Base-by-base conservation (phyloP, 2,888 invertebrate species). In the Anorthoa munda region DNA sequence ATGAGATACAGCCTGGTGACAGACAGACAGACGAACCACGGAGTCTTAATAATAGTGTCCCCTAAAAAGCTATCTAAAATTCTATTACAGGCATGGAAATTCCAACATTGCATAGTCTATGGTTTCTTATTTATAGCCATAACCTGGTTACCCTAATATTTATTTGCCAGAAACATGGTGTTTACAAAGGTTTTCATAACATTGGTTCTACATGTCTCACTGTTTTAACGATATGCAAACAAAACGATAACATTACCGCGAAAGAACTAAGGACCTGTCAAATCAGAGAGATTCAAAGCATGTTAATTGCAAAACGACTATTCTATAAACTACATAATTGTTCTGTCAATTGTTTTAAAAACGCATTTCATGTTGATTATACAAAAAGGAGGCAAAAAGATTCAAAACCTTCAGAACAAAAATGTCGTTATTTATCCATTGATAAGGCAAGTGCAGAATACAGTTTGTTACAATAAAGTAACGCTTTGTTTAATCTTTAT, bases 401-500 rank as follows among this genome's bases (percentile, higher is more conserved):
- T 4, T 11, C 17, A 23, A 55, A 72, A 13, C 48, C 48, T 72
- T 48, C 63, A 55, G 39, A 7, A 21, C 21, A 39, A 46, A 51
- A 15, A 26, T 56, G 50, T 59, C 51, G 12, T 60, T 21, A 4
- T 21, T 55, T 46, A 50, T 1, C n/a, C 26, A 48, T 56, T 73
- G 64, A 72, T 73, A 73, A 58, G n/a, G 12, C 48, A 23, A 4
- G 17, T 23, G 56, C 17, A 51, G 18, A 26, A 21, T 60, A 53
- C 17, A 50, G 50, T 12, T 45, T 45, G n/a, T 50, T 66, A 55
- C n/a, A 46, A 45, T 56, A 71, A 50, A 56, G 50, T 46, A 60
- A 53, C 51, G 45, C 53, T 46, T 60, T 53, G 64, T 76, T 69
- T 75, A 67, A 65, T 72, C 48, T 55, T 66, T 66, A 53, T 58